Conservation (phyloP, 2,797 vertebrate species). For the Agapornis canus region DNA sequence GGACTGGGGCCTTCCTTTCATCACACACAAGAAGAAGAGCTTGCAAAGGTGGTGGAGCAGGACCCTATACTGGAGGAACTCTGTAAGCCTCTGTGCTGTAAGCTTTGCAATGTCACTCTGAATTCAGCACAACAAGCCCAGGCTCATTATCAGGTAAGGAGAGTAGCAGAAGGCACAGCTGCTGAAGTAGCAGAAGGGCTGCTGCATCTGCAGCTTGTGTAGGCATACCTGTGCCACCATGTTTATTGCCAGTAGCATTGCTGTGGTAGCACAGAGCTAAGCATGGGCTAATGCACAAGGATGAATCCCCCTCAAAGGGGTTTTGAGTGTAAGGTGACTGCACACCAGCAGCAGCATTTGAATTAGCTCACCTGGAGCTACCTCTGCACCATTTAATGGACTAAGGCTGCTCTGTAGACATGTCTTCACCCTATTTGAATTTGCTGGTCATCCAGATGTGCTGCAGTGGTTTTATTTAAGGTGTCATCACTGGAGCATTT, state of each 20-base stretch:
- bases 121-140: slow-evolving; percentile 98
- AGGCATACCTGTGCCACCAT: background rate
- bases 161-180: background rate
- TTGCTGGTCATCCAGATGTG: background rate
- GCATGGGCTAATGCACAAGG: background rate
- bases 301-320: background rate
- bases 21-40: slow-evolving; percentile 85
- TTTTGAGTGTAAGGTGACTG: background rate
- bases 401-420: background rate
- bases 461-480: background rate
- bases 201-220: background rate
- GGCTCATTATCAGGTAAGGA: slow-evolving; percentile 96
- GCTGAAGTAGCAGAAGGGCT: too few relatives aligned
- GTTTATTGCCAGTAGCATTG: background rate
- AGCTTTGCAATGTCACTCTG: slow-evolving; percentile 97
- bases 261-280: slow-evolving; percentile 14
- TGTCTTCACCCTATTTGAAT: background rate
- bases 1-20: slow-evolving; percentile 76
- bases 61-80: slow-evolving; percentile 91
- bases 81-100: slow-evolving; percentile 96
- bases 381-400: background rate
- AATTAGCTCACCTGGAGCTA: background rate
- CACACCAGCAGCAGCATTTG: background rate
- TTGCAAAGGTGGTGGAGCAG: slow-evolving; percentile 81
- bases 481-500: background rate